These are phyloP conservation scores for Neria commutata DNA, from an alignment of 2,888 invertebrate species.

Conservation along the genomic window DNA sequence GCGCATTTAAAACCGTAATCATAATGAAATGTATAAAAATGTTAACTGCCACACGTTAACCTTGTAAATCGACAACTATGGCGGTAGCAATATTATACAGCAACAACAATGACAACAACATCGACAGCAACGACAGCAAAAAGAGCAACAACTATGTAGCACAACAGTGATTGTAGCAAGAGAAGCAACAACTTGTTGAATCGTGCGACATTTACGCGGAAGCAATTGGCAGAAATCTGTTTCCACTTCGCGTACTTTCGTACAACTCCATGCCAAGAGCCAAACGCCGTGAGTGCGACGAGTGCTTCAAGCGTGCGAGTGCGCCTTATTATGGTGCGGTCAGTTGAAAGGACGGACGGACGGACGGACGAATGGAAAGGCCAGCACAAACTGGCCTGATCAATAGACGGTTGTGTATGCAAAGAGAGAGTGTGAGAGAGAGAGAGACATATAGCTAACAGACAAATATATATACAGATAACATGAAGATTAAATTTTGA, in stretches of 20 bases:
- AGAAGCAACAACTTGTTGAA: slow-evolving; percentile 50
- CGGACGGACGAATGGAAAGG: neutral
- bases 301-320: too few species aligned
- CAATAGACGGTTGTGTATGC: too few species aligned
- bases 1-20: slow-evolving; percentile 38
- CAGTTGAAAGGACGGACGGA: neutral
- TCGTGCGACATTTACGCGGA: slow-evolving; percentile 56
- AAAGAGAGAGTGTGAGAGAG: too few species aligned
- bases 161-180: too few species aligned
- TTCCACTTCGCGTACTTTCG: neutral
- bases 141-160: slow-evolving; percentile 31
- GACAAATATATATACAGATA: too few species aligned
- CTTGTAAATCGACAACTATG: slow-evolving; percentile 55
- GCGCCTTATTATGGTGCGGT: too few species aligned
- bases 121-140: slow-evolving; percentile 14
- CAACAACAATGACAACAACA: slow-evolving; percentile 8
- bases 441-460: too few species aligned
- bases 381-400: too few species aligned
- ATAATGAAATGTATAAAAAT: slow-evolving; percentile 35
- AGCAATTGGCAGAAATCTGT: slow-evolving; percentile 39
- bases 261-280: neutral
- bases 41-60: slow-evolving; percentile 53
- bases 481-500: too few species aligned
- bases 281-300: too few species aligned
- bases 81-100: too few species aligned